phyloP scores from a whole-genome alignment of 2,113 vertebrate species.

The Collichthys lucidus region DNA sequence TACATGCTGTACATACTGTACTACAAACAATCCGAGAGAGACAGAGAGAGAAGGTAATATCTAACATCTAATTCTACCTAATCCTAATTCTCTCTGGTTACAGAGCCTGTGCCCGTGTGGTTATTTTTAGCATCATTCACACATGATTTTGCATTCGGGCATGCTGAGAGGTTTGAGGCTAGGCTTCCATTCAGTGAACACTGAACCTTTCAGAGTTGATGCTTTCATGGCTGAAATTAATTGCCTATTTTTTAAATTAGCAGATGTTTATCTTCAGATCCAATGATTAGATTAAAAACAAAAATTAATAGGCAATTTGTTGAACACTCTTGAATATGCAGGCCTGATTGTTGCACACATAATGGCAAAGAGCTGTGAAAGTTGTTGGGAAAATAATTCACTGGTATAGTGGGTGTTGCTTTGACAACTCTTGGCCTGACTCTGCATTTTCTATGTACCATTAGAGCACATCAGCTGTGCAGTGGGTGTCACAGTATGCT shows the following conservation, averaged over 20 bases:
- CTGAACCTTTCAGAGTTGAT: constrained; percentile 40
- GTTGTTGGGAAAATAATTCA: constrained; percentile 11
- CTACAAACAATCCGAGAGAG: not conserved
- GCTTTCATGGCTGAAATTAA: constrained; percentile 44
- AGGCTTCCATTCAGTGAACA: constrained; percentile 39
- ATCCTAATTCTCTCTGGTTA: constrained; percentile 51
- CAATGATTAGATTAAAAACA: constrained; percentile 12
- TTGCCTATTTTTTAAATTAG: constrained; percentile 56
- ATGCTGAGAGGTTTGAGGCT: constrained; percentile 22
- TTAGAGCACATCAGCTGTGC: constrained; percentile 16
- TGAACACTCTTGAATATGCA: not conserved
- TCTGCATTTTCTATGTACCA: constrained; percentile 30
- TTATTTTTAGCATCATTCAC: constrained; percentile 69
- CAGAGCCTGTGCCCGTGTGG: constrained; percentile 21
- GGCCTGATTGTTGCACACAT: constrained; percentile 14
- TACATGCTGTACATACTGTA: not conserved
- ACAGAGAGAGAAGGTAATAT: constrained; percentile 30
- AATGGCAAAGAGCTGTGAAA: constrained; percentile 24
- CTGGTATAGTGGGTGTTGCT: constrained; percentile 9
- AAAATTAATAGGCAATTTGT: constrained; percentile 26
- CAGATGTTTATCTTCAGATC: constrained; percentile 30
- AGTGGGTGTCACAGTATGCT: not conserved
- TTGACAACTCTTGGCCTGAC: constrained; percentile 9
- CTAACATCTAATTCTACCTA: constrained; percentile 50
- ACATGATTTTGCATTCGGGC: constrained; percentile 27